Evolutionary conservation across 1,140 invertebrate species (phyloP), one percentile per base, ranked within the genome.

Genomic region (Lamellibrachia luymesi): DNA sequence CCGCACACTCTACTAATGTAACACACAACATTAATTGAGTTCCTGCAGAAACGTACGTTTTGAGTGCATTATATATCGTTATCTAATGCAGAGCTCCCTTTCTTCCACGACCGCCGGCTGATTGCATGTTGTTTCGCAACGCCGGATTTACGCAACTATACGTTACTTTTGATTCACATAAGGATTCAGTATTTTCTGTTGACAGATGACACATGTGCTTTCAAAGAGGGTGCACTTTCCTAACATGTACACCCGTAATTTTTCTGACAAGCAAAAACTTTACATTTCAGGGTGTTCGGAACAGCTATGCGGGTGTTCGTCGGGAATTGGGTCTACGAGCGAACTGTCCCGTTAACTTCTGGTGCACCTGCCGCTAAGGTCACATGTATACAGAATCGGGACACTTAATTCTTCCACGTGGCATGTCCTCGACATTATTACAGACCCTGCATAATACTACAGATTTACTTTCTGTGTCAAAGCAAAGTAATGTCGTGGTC

Each of bases 171-270:
- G 13, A 22, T 22, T 80, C 64, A 80, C 64, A 80, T 38, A 38
- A 38, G 38, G 38, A 38, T 80, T 80, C 64, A 8, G 64, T 80
- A 80, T 80, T 22, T 80, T 22, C 64, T 10, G 64, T 22, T 17
- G 64, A 80, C 64, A 22, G 25, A 8, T 10, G 64, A 80, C 64
- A 80, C 64, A 80, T 22, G 64, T 80, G 64, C 13, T 22, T 22
- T 80, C 64, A 4, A 10, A 80, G 17, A 80, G 64, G 64, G 7
- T 80, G 64, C 64, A 80, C 64, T 80, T 80, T 80, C 64, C 38
- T 38, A 80, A 80, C 64, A 80, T 80, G 64, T 80, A 80, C 64
- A 80, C 64, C 64, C 64, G 64, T 80, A 80, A 80, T 80, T 80
- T 80, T 17, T 80, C 64, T 80, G 64, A 80, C 64, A 80, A 80